Evolutionary conservation across 2,113 vertebrate species (phyloP), one percentile per base, ranked within the genome.

Genomic region (Mirza zaza): DNA sequence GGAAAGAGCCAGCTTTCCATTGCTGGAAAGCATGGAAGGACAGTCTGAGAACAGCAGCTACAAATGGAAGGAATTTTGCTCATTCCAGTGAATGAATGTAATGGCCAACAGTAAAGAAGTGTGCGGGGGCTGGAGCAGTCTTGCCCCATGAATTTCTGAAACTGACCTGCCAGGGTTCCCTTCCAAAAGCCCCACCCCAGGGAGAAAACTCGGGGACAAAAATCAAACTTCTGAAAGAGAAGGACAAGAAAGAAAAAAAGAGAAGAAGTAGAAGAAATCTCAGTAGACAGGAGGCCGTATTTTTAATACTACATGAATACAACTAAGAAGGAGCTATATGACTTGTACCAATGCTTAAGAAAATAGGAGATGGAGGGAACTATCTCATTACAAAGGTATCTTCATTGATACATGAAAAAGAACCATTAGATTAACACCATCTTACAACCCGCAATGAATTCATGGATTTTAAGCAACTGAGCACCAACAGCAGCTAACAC

Each of bases 91-190:
- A 27, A 34, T 39, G 71, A 32, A 5, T 11, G 9, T 34, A 65
- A 57, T 14, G 52, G 25, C 6, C 45, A 34, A 34, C 7, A 3
- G 11, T 8, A 20, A 85, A 15, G 50, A 36, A 71, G 67, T 8
- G 1, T 12, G 39, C 45, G 42, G 34, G 8, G 0, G 0, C 34
- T 7, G 3, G 15, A 25, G 36, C 7, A 77, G 25, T 45, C 29
- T 23, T 36, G 9, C 42, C 57, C 10, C 6, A 21, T 2, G 34
- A 81, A 55, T 23, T 32, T 77, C 11, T 63, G 36, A 97, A 65
- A 77, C n/a, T 32, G 36, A 29, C 36, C 48, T 79, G n/a, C 17
- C 32, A 92, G 6, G 4, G 20, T 59, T 79, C 79, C 18, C 34
- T 90, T 59, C 21, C 18, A n/a, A 75, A 1, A 86, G 61, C 1